These are phyloP conservation scores for Hydrolagus colliei DNA, from an alignment of 2,797 vertebrate species.

Conservation along the genomic window DNA sequence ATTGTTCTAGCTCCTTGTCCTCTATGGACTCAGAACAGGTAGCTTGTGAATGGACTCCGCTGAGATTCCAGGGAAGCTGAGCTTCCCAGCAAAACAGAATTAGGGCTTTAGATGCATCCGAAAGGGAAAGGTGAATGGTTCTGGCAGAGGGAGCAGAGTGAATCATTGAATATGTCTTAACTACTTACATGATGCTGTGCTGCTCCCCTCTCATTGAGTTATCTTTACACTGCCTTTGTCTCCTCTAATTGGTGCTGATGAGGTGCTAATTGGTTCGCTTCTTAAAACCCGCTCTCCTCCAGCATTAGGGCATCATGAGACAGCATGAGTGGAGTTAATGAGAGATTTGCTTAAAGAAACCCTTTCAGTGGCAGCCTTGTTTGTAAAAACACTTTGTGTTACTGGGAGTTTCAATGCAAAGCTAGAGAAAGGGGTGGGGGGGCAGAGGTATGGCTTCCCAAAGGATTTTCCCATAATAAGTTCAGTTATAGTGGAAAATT, in stretches of 20 bases:
- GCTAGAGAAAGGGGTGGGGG: too few species aligned
- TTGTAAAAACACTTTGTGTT: constrained; percentile 28
- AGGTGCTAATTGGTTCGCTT: constrained; percentile 97
- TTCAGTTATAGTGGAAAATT: background rate
- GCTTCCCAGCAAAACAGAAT: constrained; percentile 82
- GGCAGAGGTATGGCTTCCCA: background rate
- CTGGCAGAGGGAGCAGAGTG: constrained; percentile 51
- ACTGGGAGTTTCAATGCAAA: background rate
- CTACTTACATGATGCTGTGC: constrained; percentile 76
- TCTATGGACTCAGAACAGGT: constrained; percentile 83
- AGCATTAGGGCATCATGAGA: constrained; percentile 68
- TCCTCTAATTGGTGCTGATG: constrained; percentile 99
- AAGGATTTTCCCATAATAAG: constrained; percentile 16
- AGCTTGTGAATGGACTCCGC: constrained; percentile 76
- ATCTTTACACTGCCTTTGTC: constrained; percentile 97
- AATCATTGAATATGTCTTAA: constrained; percentile 75
- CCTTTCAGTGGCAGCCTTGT: constrained; percentile 38
- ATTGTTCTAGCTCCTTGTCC: constrained; percentile 77
- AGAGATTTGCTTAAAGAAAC: constrained; percentile 70
- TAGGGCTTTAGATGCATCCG: constrained; percentile 59
- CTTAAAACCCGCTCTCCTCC: constrained; percentile 74
- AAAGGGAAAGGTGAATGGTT: constrained; percentile 69
- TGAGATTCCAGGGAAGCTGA: constrained; percentile 80
- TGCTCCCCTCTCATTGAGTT: constrained; percentile 77
- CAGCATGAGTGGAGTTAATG: constrained; percentile 95